phyloP scores from a whole-genome alignment of 2,113 vertebrate genomes.

The Hippocampus barbouri region DNA sequence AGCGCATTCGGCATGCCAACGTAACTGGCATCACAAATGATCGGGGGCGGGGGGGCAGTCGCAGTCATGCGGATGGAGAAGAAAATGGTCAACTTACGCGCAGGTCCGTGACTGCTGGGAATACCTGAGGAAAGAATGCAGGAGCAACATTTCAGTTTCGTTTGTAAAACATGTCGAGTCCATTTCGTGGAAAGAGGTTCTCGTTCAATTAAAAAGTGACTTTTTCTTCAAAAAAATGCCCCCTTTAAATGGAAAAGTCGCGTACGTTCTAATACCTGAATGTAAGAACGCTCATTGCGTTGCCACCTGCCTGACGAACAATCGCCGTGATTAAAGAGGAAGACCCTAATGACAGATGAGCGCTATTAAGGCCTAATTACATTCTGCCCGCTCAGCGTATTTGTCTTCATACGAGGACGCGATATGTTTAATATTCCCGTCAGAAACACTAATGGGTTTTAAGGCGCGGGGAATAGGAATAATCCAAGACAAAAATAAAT shows the following conservation, averaged over 20 bases:
- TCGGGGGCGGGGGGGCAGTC: conserved; percentile 16
- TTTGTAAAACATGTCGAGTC: background rate
- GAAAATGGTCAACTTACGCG: conserved; percentile 83
- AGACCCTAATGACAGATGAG: conserved; percentile 67
- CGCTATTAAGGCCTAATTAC: conserved; percentile 68
- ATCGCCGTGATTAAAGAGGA: conserved; percentile 61
- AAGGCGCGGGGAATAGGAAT: conserved; percentile 50
- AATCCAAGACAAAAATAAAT: conserved; percentile 53
- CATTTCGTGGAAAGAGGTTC: background rate
- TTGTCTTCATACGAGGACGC: conserved; percentile 51
- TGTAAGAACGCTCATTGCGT: conserved; percentile 46
- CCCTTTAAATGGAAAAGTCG: conserved; percentile 22
- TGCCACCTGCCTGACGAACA: conserved; percentile 59
- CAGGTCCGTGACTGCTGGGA: conserved; percentile 89
- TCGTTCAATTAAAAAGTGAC: background rate
- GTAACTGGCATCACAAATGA: conserved; percentile 23
- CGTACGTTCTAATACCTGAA: conserved; percentile 43
- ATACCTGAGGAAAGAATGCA: conserved; percentile 79
- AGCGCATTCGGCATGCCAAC: conserved; percentile 22
- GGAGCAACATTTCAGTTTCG: conserved; percentile 11
- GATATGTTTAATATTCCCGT: conserved; percentile 64
- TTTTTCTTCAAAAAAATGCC: conserved; percentile 38
- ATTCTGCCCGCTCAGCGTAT: conserved; percentile 66
- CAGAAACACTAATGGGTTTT: conserved; percentile 42
- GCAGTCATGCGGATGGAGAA: conserved; percentile 47